phyloP scores from a whole-genome alignment of 2,888 invertebrate species.

The Eupithecia subumbrata region DNA sequence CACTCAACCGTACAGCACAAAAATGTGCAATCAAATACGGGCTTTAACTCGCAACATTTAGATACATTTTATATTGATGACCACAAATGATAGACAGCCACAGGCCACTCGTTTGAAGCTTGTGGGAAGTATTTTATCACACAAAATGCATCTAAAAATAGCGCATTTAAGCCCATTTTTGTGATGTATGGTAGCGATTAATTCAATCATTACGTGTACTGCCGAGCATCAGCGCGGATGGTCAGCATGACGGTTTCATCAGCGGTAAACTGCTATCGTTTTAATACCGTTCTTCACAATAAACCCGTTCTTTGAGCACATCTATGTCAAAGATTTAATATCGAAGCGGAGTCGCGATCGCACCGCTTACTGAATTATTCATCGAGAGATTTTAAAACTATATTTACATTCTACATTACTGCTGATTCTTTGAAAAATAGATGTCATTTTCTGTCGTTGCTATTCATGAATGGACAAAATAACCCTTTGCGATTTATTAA shows the following conservation, averaged over 20 bases:
- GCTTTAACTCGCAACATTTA: too few relatives aligned
- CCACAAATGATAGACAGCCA: too few relatives aligned
- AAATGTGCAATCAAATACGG: too few relatives aligned
- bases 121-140: too few relatives aligned
- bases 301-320: slow-evolving; percentile 6
- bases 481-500: neutral
- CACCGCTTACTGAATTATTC: slow-evolving; percentile 55
- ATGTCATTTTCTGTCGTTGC: slow-evolving; percentile 8
- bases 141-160: too few relatives aligned
- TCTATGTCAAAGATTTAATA: slow-evolving; percentile 54
- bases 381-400: slow-evolving; percentile 57
- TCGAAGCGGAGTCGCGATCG: slow-evolving; percentile 50
- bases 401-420: slow-evolving; percentile 51
- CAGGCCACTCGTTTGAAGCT: too few relatives aligned
- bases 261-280: neutral
- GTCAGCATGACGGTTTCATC: neutral
- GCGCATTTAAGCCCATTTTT: too few relatives aligned
- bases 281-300: neutral
- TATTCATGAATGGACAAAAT: neutral
- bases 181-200: too few relatives aligned
- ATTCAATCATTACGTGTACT: too few relatives aligned
- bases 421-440: slow-evolving; percentile 27
- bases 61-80: too few relatives aligned
- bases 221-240: neutral
- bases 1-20: too few relatives aligned